Evolutionary conservation across 2,888 invertebrate species (phyloP), one percentile per base, ranked within the genome.

Genomic region (Aphidoletes aphidimyza): DNA sequence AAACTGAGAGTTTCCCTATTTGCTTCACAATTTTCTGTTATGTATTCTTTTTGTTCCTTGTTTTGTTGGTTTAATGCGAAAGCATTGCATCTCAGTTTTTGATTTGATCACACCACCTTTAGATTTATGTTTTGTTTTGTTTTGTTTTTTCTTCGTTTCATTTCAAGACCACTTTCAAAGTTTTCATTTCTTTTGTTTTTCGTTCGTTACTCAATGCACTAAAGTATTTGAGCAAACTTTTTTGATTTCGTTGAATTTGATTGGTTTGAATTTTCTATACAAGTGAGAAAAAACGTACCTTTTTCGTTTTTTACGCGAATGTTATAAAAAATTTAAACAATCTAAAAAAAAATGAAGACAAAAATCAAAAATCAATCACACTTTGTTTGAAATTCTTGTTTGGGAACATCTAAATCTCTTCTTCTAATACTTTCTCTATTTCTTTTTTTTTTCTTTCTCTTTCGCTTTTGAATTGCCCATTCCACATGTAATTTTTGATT

Each of bases 101-200:
- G 54, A 54, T 54, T 26, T 17, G 17, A 17, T 47, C 47, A 17
- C 47, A 17, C 47, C 47, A 47, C 54, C 19, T 17, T 42, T 47
- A 47, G 47, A 47, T 11, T 14, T 47, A 47, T 17, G 47, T 47
- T 47, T 17, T n/a, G n/a, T n/a, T n/a, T n/a, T n/a, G 6, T 84
- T 54, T 17, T 8, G 47, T 78, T 78, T 45, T 30, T 30, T 22
- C 17, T 83, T 54, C 9, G 42, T 85, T 85, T 85, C 85, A 86
- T 85, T 86, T 86, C 86, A 84, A 86, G 47, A 17, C 47, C 47
- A 47, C 54, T 22, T 17, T 42, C 19, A 47, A 19, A 47, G 47
- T 47, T 47, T 17, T n/a, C n/a, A n/a, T n/a, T n/a, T n/a, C 19
- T 84, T 54, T 17, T 8, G 47, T 78, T 78, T 45, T 30, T 30